Conservation (phyloP, 2,888 invertebrate genomes). For the Trissolcus japonicus region DNA sequence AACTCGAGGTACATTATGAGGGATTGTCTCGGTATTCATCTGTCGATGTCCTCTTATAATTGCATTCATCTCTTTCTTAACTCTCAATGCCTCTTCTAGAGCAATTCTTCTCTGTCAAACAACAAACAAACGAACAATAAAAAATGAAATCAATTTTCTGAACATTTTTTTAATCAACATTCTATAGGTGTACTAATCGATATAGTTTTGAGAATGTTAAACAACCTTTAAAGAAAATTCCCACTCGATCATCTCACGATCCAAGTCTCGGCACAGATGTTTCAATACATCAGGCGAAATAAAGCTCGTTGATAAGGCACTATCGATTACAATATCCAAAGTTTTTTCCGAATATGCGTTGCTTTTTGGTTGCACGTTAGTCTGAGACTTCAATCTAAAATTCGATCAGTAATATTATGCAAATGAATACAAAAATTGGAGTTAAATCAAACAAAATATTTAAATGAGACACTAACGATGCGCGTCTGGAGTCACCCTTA, state of each 20-base stretch:
- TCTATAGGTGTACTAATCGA: background rate
- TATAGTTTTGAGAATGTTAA: background rate
- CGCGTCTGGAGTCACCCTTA: constrained; percentile 75
- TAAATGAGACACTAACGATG: constrained; percentile 63
- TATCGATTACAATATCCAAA: constrained; percentile 37
- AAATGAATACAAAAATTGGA: background rate
- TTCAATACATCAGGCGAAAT: constrained; percentile 82
- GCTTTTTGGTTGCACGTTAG: constrained; percentile 38
- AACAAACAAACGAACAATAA: constrained; percentile 50
- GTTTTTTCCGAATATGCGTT: constrained; percentile 55
- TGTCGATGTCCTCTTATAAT: constrained; percentile 61
- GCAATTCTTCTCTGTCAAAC: constrained; percentile 80
- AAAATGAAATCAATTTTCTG: constrained; percentile 1
- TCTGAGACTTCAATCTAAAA: constrained; percentile 37
- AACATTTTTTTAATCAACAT: background rate
- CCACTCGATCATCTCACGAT: constrained; percentile 82
- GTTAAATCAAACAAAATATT: background rate
- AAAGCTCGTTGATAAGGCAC: constrained; percentile 69
- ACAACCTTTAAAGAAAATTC: constrained; percentile 83
- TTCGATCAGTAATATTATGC: background rate
- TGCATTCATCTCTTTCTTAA: constrained; percentile 76
- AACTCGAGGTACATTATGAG: constrained; percentile 82
- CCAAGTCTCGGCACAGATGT: constrained; percentile 82
- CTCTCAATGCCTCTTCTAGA: constrained; percentile 82
- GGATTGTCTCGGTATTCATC: constrained; percentile 50